These are phyloP conservation scores for Oryzias woworae DNA, from an alignment of 2,113 vertebrate genomes.

Conservation along the genomic window DNA sequence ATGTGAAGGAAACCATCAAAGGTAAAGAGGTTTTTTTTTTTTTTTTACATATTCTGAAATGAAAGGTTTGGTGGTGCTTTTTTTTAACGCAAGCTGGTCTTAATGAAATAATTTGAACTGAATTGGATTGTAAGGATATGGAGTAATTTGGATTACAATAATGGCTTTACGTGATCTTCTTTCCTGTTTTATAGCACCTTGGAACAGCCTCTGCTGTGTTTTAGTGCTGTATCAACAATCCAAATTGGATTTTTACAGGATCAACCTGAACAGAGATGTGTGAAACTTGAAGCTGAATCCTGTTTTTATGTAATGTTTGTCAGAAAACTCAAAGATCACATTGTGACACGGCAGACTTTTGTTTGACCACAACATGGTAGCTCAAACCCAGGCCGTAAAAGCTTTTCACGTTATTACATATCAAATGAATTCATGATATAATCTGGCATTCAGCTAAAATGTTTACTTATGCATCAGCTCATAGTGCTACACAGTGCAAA, in stretches of 20 bases:
- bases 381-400: background rate
- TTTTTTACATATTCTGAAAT: too few species aligned
- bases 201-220: too few species aligned
- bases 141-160: too few species aligned
- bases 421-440: background rate
- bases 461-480: constrained; percentile 30
- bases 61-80: too few species aligned
- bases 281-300: constrained; percentile 26
- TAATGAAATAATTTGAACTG: too few species aligned
- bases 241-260: background rate
- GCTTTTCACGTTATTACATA: constrained; percentile 8
- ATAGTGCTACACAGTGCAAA: background rate
- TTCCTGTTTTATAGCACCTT: too few species aligned
- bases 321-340: constrained; percentile 21
- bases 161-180: too few species aligned
- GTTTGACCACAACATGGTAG: constrained; percentile 9
- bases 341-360: background rate
- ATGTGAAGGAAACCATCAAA: constrained; percentile 76
- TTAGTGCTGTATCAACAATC: too few species aligned
- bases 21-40: constrained; percentile 69
- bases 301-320: constrained; percentile 8
- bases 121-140: too few species aligned
- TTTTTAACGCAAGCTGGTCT: too few species aligned
- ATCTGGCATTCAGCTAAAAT: constrained; percentile 27
- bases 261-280: constrained; percentile 5